phyloP scores from a whole-genome alignment of 2,888 invertebrate genomes.

The Agriopis marginaria region DNA sequence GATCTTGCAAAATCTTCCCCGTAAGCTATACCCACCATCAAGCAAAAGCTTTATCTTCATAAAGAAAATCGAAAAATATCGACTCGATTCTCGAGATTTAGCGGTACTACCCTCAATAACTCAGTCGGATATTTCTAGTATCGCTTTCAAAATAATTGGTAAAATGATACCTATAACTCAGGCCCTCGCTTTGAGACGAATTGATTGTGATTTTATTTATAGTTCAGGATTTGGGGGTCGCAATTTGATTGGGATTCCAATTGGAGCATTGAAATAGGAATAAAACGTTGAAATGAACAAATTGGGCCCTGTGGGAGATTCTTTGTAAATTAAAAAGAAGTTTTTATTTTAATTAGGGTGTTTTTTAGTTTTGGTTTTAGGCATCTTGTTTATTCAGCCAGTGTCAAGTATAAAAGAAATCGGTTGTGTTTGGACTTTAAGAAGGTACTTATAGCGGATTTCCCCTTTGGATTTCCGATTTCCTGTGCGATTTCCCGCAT shows the following conservation, averaged over 20 bases:
- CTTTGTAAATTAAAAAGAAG: too few relatives aligned
- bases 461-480: too few relatives aligned
- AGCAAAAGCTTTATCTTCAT: conserved; percentile 35
- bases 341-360: too few relatives aligned
- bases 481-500: too few relatives aligned
- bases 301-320: conserved; percentile 5
- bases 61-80: conserved; percentile 40
- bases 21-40: conserved; percentile 28
- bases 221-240: conserved; percentile 12
- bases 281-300: conserved; percentile 12
- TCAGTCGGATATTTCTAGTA: conserved; percentile 33
- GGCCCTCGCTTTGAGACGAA: conserved; percentile 17
- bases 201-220: conserved; percentile 30
- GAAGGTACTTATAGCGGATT: too few relatives aligned
- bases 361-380: too few relatives aligned
- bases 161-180: conserved; percentile 33
- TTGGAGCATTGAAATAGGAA: conserved; percentile 14
- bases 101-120: conserved; percentile 32
- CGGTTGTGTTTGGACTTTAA: too few relatives aligned
- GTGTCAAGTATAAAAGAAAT: too few relatives aligned
- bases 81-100: conserved; percentile 32
- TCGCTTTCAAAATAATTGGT: conserved; percentile 40
- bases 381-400: too few relatives aligned
- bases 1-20: conserved; percentile 26
- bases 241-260: conserved; percentile 20